phyloP scores from a whole-genome alignment of 2,113 vertebrate genomes.

The Siniperca chuatsi region DNA sequence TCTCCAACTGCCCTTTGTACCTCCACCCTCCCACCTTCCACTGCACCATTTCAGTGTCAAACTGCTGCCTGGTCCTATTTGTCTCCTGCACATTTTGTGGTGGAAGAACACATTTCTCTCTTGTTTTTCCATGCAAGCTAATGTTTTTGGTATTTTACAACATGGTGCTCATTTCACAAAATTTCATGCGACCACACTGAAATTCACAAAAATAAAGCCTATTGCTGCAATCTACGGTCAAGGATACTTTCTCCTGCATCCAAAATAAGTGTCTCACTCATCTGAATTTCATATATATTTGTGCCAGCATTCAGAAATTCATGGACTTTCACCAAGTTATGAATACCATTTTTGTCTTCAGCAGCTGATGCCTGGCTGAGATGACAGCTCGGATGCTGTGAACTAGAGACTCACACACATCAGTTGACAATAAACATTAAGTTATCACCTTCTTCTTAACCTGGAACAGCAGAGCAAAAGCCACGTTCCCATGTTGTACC shows the following conservation, averaged over 20 bases:
- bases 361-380: conserved; percentile 26
- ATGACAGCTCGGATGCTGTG: neutral
- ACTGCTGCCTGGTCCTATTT: conserved; percentile 5
- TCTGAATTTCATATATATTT: conserved; percentile 31
- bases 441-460: neutral
- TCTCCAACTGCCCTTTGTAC: conserved; percentile 23
- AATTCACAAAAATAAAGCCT: neutral
- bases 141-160: conserved; percentile 16
- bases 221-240: neutral
- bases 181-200: neutral
- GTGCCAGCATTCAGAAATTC: conserved; percentile 22
- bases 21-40: conserved; percentile 30
- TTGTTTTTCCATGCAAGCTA: neutral
- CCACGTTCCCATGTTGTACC: neutral
- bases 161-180: neutral
- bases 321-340: conserved; percentile 32
- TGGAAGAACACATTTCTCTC: neutral
- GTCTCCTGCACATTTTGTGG: neutral
- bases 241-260: conserved; percentile 14
- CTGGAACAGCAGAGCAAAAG: neutral
- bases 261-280: conserved; percentile 15
- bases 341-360: conserved; percentile 24
- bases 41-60: conserved; percentile 11
- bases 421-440: neutral
- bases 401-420: neutral